phyloP scores from a whole-genome alignment of 2,797 vertebrate genomes.

The Xenopus petersii region DNA sequence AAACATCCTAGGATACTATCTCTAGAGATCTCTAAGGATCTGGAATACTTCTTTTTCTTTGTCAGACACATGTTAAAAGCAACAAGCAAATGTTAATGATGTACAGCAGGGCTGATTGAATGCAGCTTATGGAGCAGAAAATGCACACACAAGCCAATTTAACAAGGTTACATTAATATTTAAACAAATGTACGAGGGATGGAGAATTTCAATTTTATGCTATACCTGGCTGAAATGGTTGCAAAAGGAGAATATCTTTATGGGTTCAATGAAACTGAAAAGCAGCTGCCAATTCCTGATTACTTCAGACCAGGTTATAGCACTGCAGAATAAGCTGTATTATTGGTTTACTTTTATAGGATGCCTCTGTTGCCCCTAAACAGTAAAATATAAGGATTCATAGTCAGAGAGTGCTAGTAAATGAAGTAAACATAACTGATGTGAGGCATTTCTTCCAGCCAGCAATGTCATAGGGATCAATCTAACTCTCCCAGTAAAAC shows the following conservation, averaged over 20 bases:
- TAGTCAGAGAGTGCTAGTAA: too few relatives aligned
- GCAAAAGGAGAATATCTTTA: too few relatives aligned
- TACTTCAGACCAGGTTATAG: too few relatives aligned
- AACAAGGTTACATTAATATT: conserved; percentile 23
- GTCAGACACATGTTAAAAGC: conserved; percentile 4
- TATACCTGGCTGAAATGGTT: not conserved
- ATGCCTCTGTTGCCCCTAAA: too few relatives aligned
- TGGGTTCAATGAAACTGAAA: too few relatives aligned
- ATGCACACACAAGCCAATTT: conserved; percentile 2
- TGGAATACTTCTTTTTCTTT: not conserved
- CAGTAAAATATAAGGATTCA: too few relatives aligned
- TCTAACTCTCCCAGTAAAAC: not conserved
- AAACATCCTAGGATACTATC: not conserved
- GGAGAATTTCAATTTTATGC: conserved; percentile 3
- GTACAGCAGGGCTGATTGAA: not conserved
- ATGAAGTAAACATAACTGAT: too few relatives aligned
- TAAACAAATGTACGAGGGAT: conserved; percentile 4
- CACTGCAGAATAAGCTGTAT: too few relatives aligned
- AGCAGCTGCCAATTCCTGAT: too few relatives aligned
- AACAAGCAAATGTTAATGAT: conserved; percentile 20
- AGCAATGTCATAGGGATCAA: conserved; percentile 1
- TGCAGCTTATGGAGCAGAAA: not conserved
- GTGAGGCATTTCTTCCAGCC: not conserved
- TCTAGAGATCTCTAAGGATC: not conserved
- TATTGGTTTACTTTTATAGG: too few relatives aligned